A percentile compares a stretch with the other conserved stretches of the same genome.
phyloP scores from a whole-genome alignment of 2,113 vertebrate species.

The Fregetta grallaria region DNA sequence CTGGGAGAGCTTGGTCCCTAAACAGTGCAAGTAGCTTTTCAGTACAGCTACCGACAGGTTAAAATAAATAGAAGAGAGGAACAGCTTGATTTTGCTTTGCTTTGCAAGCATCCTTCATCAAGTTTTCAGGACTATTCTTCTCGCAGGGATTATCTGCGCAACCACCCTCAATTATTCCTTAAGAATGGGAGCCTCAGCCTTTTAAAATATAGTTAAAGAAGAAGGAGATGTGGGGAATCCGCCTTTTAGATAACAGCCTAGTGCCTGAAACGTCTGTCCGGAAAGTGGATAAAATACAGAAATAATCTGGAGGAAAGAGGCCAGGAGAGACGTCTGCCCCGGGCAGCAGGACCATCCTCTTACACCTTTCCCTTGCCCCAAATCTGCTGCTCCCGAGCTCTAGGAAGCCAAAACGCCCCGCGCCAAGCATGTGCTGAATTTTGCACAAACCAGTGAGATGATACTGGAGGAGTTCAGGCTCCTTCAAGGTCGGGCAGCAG shows the following conservation, averaged over 20 bases:
- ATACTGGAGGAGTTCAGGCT: neutral
- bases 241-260: neutral
- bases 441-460: neutral
- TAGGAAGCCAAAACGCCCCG: accelerated
- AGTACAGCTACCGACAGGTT: neutral
- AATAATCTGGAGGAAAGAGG: neutral
- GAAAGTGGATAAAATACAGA: neutral
- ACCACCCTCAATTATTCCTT: neutral
- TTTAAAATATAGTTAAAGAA: neutral
- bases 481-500: neutral
- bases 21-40: neutral
- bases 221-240: neutral
- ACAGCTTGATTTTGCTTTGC: neutral
- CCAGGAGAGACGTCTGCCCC: neutral
- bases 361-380: neutral
- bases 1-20: neutral
- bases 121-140: neutral
- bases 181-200: neutral
- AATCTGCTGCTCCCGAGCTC: neutral
- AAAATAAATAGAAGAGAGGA: neutral
- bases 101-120: neutral
- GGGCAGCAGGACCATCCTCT: neutral
- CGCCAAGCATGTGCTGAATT: neutral
- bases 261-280: neutral
- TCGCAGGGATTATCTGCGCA: neutral